Conservation (phyloP, 2,888 invertebrate species). For the Blera fallax region DNA sequence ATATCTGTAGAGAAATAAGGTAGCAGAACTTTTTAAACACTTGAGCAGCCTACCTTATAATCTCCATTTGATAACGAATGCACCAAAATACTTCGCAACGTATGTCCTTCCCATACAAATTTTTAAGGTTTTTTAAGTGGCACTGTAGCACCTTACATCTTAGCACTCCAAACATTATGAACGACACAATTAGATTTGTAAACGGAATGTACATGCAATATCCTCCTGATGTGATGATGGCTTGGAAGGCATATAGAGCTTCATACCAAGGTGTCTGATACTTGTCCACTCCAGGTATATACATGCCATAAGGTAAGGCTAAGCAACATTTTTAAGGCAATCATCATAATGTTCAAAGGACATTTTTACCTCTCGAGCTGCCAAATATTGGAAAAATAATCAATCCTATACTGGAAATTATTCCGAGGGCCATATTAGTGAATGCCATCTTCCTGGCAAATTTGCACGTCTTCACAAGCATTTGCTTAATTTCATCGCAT, state of each 20-base stretch:
- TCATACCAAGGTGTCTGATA: background rate
- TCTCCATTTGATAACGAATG: slow-evolving; percentile 76
- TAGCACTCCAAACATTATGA: background rate
- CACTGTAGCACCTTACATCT: background rate
- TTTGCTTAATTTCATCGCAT: background rate
- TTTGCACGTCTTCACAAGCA: background rate
- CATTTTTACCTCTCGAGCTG: background rate
- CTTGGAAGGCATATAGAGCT: background rate
- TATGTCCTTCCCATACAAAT: slow-evolving; percentile 56
- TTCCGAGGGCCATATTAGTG: background rate
- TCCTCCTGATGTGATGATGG: background rate
- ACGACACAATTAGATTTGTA: background rate
- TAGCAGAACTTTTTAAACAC: slow-evolving; percentile 10
- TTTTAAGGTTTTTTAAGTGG: slow-evolving; percentile 73
- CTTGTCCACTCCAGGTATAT: background rate
- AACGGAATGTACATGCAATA: background rate
- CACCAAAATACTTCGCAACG: slow-evolving; percentile 75
- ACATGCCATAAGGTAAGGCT: background rate
- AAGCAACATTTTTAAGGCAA: background rate
- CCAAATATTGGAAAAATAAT: background rate
- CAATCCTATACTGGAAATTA: background rate
- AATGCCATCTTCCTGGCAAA: background rate
- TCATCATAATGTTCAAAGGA: background rate
- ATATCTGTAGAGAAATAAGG: slow-evolving; percentile 57
- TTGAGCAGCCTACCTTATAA: slow-evolving; percentile 74